These are phyloP conservation scores for Drosophila orena DNA, from an alignment of 1,140 invertebrate species.

Conservation along the genomic window DNA sequence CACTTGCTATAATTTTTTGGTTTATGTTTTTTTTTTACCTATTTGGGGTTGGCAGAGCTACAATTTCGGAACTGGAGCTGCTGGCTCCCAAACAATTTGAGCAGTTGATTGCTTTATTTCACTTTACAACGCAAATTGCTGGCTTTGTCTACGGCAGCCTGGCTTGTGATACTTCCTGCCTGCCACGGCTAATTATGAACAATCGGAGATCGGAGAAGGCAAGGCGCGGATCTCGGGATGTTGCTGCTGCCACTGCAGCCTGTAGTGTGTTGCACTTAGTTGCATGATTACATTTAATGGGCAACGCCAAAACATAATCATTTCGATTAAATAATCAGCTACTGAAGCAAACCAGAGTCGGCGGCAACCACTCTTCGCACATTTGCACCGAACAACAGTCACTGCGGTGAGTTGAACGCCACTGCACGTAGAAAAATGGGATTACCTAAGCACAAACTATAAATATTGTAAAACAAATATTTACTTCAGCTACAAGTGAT, in stretches of 20 bases:
- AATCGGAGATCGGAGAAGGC: slow-evolving; percentile 55
- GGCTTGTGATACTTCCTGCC: slow-evolving; percentile 64
- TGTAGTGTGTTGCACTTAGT: slow-evolving; percentile 43
- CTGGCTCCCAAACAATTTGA: slow-evolving; percentile 51
- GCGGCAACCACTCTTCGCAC: slow-evolving; percentile 55
- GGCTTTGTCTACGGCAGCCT: slow-evolving; percentile 18
- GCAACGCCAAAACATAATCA: slow-evolving; percentile 74
- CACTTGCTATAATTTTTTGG: slow-evolving; percentile 8
- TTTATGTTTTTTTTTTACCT: slow-evolving; percentile 4
- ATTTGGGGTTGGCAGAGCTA: slow-evolving; percentile 7
- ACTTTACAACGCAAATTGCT: slow-evolving; percentile 44
- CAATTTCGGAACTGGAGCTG: slow-evolving; percentile 29
- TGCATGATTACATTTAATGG: slow-evolving; percentile 74
- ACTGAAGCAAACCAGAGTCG: slow-evolving; percentile 48
- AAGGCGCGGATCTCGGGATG: slow-evolving; percentile 20
- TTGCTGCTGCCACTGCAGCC: slow-evolving; percentile 15
- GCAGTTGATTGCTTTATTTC: slow-evolving; percentile 59
- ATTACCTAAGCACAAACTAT: not conserved
- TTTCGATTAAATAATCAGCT: slow-evolving; percentile 81
- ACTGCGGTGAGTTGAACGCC: slow-evolving; percentile 1
- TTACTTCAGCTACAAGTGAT: too few relatives aligned
- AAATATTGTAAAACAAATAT: not conserved
- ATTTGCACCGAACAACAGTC: slow-evolving; percentile 56
- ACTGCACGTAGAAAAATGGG: slow-evolving; percentile 9
- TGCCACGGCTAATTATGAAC: slow-evolving; percentile 61